phyloP scores from a whole-genome alignment of 2,113 vertebrate species.

The Chamaetylas fuelleborni region DNA sequence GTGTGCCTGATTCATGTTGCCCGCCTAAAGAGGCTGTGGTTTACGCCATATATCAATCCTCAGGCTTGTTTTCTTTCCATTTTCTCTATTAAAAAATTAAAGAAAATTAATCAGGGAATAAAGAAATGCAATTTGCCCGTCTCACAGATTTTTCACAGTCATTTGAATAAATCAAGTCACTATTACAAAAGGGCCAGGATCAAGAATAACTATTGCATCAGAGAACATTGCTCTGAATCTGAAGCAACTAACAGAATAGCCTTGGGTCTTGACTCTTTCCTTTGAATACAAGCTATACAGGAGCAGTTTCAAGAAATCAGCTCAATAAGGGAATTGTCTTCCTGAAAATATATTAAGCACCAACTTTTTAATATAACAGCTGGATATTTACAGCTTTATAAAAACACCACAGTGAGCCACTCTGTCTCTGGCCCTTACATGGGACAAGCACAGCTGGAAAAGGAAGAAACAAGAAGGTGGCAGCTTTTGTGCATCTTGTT shows the following conservation, averaged over 20 bases:
- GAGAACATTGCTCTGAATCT: neutral
- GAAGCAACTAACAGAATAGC: neutral
- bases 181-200: neutral
- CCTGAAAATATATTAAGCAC: neutral
- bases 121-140: neutral
- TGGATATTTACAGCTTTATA: slow-evolving; percentile 21
- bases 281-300: neutral
- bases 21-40: neutral
- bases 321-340: neutral
- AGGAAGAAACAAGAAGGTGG: neutral
- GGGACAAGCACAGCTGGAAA: neutral
- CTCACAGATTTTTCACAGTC: neutral
- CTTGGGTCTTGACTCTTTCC: neutral
- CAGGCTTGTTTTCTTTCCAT: slow-evolving; percentile 18
- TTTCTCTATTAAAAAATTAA: neutral
- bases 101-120: neutral
- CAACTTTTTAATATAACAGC: neutral
- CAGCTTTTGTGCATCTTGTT: neutral
- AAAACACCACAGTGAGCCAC: neutral
- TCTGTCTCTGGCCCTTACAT: neutral
- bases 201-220: neutral
- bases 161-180: neutral
- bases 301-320: neutral
- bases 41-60: neutral
- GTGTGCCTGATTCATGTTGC: neutral